phyloP scores from a whole-genome alignment of 2,888 invertebrate genomes.

The Hermodice carunculata region DNA sequence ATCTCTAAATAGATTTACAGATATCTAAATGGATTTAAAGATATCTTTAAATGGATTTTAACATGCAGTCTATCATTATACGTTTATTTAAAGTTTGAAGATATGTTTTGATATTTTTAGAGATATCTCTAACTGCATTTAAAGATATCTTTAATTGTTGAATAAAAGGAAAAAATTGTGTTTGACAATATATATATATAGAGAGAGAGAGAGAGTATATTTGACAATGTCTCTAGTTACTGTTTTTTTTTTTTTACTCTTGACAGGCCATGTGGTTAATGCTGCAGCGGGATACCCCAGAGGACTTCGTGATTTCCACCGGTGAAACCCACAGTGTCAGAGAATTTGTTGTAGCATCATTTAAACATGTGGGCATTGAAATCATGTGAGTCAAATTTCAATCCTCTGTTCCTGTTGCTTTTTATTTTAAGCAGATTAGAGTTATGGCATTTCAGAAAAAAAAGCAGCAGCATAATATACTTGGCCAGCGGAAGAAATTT shows the following conservation, averaged over 20 bases:
- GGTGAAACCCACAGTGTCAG: slow-evolving; percentile 95
- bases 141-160: too few relatives aligned
- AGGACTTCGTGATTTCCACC: slow-evolving; percentile 98
- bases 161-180: too few relatives aligned
- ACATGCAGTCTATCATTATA: too few relatives aligned
- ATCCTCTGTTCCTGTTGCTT: not conserved
- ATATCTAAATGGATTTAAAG: too few relatives aligned
- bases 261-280: slow-evolving; percentile 98
- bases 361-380: slow-evolving; percentile 83
- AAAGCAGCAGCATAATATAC: not conserved
- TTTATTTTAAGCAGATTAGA: not conserved
- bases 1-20: too few relatives aligned
- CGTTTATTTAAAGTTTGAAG: too few relatives aligned
- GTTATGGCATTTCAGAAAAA: not conserved
- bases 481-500: not conserved
- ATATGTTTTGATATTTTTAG: too few relatives aligned
- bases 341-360: slow-evolving; percentile 95
- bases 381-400: slow-evolving; percentile 73
- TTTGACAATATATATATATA: too few relatives aligned
- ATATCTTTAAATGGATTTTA: too few relatives aligned
- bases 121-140: too few relatives aligned
- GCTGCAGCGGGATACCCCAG: slow-evolving; percentile 91
- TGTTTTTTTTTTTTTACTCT: slow-evolving; percentile 24
- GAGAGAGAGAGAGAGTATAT: too few relatives aligned
- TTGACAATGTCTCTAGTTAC: too few relatives aligned